Evolutionary conservation across 2,888 invertebrate species (phyloP).

Genomic region (Parascotia fuliginaria): DNA sequence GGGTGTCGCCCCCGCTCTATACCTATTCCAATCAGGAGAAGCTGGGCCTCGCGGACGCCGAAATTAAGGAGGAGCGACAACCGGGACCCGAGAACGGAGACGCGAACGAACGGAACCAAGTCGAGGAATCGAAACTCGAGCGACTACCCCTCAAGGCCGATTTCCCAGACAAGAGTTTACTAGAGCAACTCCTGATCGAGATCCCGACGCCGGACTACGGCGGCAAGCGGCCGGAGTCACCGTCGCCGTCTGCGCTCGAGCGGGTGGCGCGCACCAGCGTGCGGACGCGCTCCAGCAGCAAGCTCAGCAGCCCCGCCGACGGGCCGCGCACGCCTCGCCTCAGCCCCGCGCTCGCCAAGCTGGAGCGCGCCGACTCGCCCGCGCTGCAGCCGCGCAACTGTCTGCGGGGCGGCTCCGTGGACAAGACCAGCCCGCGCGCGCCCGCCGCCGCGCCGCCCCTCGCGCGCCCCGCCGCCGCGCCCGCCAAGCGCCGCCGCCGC

Average conservation of each 20-base stretch:
- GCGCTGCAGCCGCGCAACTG: slow-evolving; percentile 63
- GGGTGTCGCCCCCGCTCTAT: slow-evolving; percentile 90
- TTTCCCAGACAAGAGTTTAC: slow-evolving; percentile 86
- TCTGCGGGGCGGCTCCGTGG: slow-evolving; percentile 68
- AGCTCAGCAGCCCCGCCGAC: slow-evolving; percentile 88
- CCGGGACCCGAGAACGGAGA: slow-evolving; percentile 73
- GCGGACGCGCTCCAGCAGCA: slow-evolving; percentile 89
- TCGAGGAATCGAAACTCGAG: slow-evolving; percentile 60
- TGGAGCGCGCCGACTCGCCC: slow-evolving; percentile 71
- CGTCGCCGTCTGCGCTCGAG: slow-evolving; percentile 78
- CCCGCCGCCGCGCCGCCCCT: slow-evolving; percentile 60
- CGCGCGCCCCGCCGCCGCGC: slow-evolving; percentile 67
- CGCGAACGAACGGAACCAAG: slow-evolving; percentile 24
- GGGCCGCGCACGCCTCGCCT: slow-evolving; percentile 75
- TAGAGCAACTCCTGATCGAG: slow-evolving; percentile 93
- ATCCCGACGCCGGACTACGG: slow-evolving; percentile 88
- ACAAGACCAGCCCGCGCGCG: slow-evolving; percentile 65
- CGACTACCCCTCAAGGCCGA: slow-evolving; percentile 76
- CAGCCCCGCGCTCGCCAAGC: slow-evolving; percentile 68
- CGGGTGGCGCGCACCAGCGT: slow-evolving; percentile 83
- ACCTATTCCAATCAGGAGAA: slow-evolving; percentile 92
- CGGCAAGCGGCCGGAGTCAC: slow-evolving; percentile 78
- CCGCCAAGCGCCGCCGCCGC: slow-evolving; percentile 90
- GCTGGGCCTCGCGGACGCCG: slow-evolving; percentile 41
- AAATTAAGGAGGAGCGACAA: slow-evolving; percentile 80